These are phyloP conservation scores for Tigriopus californicus DNA, from an alignment of 2,888 invertebrate species.

Conservation along the genomic window DNA sequence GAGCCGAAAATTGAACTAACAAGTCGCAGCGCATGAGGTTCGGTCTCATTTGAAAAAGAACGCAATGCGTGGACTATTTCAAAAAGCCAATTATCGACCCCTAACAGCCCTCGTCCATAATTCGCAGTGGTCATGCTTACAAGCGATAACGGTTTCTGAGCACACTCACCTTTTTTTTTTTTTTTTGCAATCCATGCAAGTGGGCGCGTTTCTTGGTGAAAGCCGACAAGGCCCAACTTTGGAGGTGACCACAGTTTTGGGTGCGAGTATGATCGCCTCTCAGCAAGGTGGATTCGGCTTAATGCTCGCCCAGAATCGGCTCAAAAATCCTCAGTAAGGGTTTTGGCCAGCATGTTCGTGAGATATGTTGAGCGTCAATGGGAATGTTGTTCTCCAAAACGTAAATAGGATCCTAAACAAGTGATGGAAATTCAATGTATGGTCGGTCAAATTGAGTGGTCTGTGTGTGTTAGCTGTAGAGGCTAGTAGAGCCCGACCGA, in stretches of 20 bases:
- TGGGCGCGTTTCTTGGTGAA: conserved; percentile 82
- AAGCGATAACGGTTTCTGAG: conserved; percentile 45
- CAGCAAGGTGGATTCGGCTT: conserved; percentile 77
- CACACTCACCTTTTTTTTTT: no score
- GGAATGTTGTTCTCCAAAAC: conserved; percentile 94
- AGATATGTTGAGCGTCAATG: conserved; percentile 87
- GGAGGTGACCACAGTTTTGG: conserved; percentile 74
- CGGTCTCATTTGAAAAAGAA: no score
- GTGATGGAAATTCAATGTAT: no score
- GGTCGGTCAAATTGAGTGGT: no score
- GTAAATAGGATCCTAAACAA: conserved; percentile 87
- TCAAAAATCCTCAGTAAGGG: conserved; percentile 91
- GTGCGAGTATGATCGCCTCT: conserved; percentile 91
- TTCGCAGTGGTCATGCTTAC: no score
- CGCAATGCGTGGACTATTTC: no score
- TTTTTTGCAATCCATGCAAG: conserved; percentile 93
- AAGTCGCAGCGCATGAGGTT: no score
- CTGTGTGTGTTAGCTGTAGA: no score
- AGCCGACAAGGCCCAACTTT: conserved; percentile 84
- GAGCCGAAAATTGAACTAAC: no score
- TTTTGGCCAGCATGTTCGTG: conserved; percentile 91
- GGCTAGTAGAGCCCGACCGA: no score
- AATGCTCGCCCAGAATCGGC: conserved; percentile 80
- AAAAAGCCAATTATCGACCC: no score
- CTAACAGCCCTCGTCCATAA: no score